These are phyloP conservation scores for Diarsia brunnea DNA, from an alignment of 2,888 invertebrate species.

Conservation along the genomic window DNA sequence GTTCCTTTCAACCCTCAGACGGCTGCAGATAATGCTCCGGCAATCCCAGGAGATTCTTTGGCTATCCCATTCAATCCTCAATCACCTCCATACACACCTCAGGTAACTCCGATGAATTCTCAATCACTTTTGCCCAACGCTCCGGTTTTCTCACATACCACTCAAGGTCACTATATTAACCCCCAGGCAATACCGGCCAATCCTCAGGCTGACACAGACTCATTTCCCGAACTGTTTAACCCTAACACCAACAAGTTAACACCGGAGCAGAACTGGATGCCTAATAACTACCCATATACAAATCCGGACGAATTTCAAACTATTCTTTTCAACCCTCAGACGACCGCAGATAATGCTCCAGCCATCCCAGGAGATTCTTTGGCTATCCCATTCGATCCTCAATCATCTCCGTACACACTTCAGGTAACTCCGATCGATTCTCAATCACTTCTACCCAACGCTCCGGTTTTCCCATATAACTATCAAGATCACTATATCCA, in stretches of 20 bases:
- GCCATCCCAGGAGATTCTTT: not conserved
- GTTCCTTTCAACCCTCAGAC: slow-evolving; percentile 1
- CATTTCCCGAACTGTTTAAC: not conserved
- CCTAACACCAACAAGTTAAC: not conserved
- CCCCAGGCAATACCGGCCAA: slow-evolving; percentile 4
- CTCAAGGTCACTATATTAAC: not conserved
- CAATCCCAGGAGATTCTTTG: not conserved
- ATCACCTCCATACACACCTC: not conserved
- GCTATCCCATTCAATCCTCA: not conserved
- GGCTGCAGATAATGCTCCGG: not conserved
- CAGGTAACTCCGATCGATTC: slow-evolving; percentile 8
- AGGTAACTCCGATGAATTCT: slow-evolving; percentile 11
- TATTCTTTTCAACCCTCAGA: not conserved
- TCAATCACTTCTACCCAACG: not conserved
- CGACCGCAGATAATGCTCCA: not conserved
- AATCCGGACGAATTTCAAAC: slow-evolving; percentile 2
- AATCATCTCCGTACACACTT: slow-evolving; percentile 8
- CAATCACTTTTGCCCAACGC: not conserved
- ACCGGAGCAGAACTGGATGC: slow-evolving; percentile 9
- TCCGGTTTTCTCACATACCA: slow-evolving; percentile 3
- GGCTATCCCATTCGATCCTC: not conserved
- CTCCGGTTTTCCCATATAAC: slow-evolving; percentile 10
- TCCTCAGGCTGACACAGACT: not conserved
- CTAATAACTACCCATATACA: slow-evolving; percentile 21
- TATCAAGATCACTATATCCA: not conserved